Percentiles rank a stretch among this genome's conserved stretches.
Conservation (phyloP, 2,888 invertebrate species). For the Orthosia gracilis region DNA sequence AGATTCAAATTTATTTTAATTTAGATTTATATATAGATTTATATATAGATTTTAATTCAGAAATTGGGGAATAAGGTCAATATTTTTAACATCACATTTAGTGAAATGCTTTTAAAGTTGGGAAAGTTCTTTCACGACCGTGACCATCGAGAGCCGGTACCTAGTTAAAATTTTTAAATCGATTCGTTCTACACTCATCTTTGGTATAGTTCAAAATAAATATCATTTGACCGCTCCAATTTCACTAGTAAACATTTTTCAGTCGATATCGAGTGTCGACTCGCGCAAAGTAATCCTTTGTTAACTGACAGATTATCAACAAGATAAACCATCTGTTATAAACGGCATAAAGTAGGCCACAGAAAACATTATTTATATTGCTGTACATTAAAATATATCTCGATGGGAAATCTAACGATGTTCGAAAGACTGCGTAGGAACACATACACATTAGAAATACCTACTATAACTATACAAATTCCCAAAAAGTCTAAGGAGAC, state of each 20-base stretch:
- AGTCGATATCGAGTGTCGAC: constrained; percentile 21
- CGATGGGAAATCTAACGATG: constrained; percentile 19
- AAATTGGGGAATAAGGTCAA: too few relatives aligned
- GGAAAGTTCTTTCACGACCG: neutral
- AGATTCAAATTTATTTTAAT: too few relatives aligned
- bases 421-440: neutral
- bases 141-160: neutral
- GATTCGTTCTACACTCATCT: neutral
- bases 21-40: too few relatives aligned
- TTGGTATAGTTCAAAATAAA: neutral
- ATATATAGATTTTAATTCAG: too few relatives aligned
- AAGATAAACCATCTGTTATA: constrained; percentile 13
- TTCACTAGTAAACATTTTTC: constrained; percentile 15
- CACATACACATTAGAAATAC: neutral
- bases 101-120: neutral
- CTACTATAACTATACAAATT: too few relatives aligned
- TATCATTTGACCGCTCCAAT: neutral
- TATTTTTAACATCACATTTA: neutral
- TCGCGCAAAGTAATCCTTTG: constrained; percentile 7
- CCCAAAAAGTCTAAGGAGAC: too few relatives aligned
- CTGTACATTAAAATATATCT: constrained; percentile 44
- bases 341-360: constrained; percentile 2
- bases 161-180: neutral
- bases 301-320: constrained; percentile 25
- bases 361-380: constrained; percentile 6